Percentiles rank a stretch among this genome's conserved stretches.
phyloP scores from a whole-genome alignment of 2,113 vertebrate genomes.

The Lophura nycthemera region DNA sequence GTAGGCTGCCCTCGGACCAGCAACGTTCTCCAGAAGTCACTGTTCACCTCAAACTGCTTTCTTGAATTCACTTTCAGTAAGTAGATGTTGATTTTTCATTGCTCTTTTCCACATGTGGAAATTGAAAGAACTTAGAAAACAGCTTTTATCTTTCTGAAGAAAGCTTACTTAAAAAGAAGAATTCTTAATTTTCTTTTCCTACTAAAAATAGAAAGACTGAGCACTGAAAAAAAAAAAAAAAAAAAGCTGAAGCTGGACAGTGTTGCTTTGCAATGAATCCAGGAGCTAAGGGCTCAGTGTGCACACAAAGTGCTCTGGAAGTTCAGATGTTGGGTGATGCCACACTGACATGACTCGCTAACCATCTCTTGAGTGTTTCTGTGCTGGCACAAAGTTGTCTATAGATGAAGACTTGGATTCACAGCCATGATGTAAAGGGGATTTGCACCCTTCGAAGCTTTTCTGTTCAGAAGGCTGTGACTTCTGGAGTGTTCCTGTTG shows the following conservation, averaged over 20 bases:
- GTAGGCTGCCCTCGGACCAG: slow-evolving; percentile 25
- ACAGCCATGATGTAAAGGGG: not conserved
- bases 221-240: not conserved
- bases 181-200: not conserved
- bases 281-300: not conserved
- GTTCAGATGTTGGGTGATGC: not conserved
- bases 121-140: not conserved
- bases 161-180: not conserved
- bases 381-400: not conserved
- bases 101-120: not conserved
- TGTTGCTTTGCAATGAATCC: not conserved
- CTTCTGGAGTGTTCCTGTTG: not conserved
- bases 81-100: not conserved
- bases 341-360: not conserved
- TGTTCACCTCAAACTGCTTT: not conserved
- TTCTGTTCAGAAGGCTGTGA: not conserved
- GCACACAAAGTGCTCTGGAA: not conserved
- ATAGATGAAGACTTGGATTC: not conserved
- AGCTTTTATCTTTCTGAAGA: not conserved
- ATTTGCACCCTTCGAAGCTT: not conserved
- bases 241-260: not conserved
- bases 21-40: not conserved
- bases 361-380: not conserved
- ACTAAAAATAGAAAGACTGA: not conserved
- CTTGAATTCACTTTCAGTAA: not conserved